phyloP scores from a whole-genome alignment of 2,797 vertebrate species.

The Pangasius mekongensis region DNA sequence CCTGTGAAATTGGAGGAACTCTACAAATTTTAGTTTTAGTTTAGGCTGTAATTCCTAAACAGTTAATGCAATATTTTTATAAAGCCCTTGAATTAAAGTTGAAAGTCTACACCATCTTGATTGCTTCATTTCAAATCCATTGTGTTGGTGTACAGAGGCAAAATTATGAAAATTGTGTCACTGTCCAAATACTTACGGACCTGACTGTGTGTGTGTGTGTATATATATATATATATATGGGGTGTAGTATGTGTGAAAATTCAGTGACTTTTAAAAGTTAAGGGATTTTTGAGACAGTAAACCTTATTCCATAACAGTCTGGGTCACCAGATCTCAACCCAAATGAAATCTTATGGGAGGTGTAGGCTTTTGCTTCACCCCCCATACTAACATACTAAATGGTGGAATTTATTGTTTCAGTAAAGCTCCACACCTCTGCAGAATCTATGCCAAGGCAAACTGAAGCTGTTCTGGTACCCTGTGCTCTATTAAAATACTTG shows the following conservation, averaged over 20 bases:
- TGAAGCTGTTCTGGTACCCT: constrained; percentile 31
- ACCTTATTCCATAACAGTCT: constrained; percentile 12
- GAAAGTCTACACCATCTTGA: no score
- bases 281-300: constrained; percentile 19
- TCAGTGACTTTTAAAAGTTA: background rate
- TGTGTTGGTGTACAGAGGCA: no score
- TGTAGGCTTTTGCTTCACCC: constrained; percentile 7
- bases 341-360: constrained; percentile 30
- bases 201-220: no score
- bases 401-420: constrained; percentile 38
- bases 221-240: no score
- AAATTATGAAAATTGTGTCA: no score
- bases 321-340: constrained; percentile 18
- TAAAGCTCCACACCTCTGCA: constrained; percentile 20
- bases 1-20: no score
- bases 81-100: no score
- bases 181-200: no score
- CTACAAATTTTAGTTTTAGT: no score
- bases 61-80: no score
- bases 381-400: constrained; percentile 12
- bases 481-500: constrained; percentile 48
- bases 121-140: no score
- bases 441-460: constrained; percentile 31
- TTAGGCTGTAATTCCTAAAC: no score
- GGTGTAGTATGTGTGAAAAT: background rate